Evolutionary conservation across 2,888 invertebrate species (phyloP).

Genomic region (Ferdinandea cuprea): DNA sequence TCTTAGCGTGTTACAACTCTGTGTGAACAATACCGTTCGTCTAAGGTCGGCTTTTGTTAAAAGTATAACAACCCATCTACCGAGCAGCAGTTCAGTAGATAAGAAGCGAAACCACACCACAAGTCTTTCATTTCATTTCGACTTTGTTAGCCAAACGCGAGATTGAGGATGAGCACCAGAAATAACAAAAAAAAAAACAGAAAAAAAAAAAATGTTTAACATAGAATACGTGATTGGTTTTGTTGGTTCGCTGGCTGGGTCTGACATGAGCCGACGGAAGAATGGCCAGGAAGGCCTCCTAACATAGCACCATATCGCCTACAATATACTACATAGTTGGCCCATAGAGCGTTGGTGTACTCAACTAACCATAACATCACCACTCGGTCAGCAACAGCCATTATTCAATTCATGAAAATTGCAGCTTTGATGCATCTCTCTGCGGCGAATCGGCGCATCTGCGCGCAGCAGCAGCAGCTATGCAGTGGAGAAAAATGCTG

Average conservation of each 20-base stretch:
- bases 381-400: constrained; percentile 74
- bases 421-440: constrained; percentile 73
- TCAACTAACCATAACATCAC: constrained; percentile 73
- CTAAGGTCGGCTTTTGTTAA: constrained; percentile 68
- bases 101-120: constrained; percentile 40
- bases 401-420: constrained; percentile 75
- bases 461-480: constrained; percentile 24
- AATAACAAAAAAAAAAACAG: too few species aligned
- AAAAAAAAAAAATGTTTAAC: constrained; percentile 83
- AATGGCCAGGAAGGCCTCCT: constrained; percentile 50
- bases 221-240: constrained; percentile 82
- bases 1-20: constrained; percentile 62
- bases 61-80: constrained; percentile 63
- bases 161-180: constrained; percentile 64
- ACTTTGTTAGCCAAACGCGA: constrained; percentile 23
- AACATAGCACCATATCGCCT: constrained; percentile 49
- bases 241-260: constrained; percentile 46
- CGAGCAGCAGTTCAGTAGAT: constrained; percentile 40
- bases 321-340: constrained; percentile 49
- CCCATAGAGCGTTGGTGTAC: constrained; percentile 69
- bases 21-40: constrained; percentile 73
- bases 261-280: constrained; percentile 64
- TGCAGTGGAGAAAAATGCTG: background rate
- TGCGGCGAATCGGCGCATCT: constrained; percentile 4
- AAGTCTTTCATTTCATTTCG: constrained; percentile 65